phyloP scores from a whole-genome alignment of 2,888 invertebrate species.

The Helleia helle region DNA sequence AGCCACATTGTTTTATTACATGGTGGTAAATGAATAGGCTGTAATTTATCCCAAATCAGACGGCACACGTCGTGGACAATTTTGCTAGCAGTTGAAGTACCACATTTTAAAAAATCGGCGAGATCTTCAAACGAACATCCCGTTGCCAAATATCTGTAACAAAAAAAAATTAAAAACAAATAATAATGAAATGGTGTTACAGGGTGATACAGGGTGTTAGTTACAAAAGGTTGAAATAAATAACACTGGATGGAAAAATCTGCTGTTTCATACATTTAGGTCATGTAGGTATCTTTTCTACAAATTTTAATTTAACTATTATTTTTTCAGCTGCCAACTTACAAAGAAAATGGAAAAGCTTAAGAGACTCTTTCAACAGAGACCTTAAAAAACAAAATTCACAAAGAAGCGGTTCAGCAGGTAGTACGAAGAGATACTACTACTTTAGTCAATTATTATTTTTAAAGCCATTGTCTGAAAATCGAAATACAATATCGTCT shows the following conservation, averaged over 20 bases:
- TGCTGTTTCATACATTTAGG: too few relatives aligned
- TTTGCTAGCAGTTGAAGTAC: not conserved
- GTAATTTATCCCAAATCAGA: slow-evolving; percentile 4
- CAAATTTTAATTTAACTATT: too few relatives aligned
- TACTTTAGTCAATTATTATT: slow-evolving; percentile 21
- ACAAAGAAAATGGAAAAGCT: slow-evolving; percentile 20
- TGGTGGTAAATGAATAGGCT: slow-evolving; percentile 2
- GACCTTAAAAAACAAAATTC: slow-evolving; percentile 15
- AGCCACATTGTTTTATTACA: not conserved
- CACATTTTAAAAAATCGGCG: slow-evolving; percentile 4
- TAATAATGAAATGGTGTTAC: slow-evolving; percentile 2
- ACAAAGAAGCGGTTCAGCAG: slow-evolving; percentile 7
- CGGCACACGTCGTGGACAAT: not conserved
- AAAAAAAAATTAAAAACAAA: slow-evolving; percentile 3
- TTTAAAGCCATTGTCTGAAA: slow-evolving; percentile 14
- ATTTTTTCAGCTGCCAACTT: slow-evolving; percentile 14
- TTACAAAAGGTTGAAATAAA: slow-evolving; percentile 5
- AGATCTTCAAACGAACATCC: not conserved
- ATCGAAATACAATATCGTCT: slow-evolving; percentile 8
- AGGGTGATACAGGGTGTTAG: too few relatives aligned
- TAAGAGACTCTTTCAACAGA: slow-evolving; percentile 22
- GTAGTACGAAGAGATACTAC: slow-evolving; percentile 3
- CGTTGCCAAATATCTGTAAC: slow-evolving; percentile 2
- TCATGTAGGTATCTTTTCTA: too few relatives aligned
- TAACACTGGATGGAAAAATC: too few relatives aligned